Conservation (phyloP, 1,140 invertebrate genomes). For the Carcinoscorpius rotundicauda region DNA sequence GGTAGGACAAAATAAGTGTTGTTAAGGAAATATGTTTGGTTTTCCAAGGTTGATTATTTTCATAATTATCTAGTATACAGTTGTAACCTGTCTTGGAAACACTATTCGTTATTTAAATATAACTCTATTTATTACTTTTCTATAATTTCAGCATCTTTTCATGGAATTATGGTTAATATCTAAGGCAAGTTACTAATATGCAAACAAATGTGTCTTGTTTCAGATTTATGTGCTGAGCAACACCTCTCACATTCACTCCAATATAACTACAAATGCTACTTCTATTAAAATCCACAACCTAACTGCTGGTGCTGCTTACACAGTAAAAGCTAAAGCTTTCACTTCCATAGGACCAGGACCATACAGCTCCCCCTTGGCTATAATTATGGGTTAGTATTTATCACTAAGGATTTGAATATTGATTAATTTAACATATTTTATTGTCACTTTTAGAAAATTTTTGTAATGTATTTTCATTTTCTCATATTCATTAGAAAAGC, state of each 20-base stretch:
- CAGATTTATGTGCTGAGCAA: conserved; percentile 51
- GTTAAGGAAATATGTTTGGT: too few relatives aligned
- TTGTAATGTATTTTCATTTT: background rate
- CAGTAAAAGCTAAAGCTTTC: conserved; percentile 54
- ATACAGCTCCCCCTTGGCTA: conserved; percentile 39
- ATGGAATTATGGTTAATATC: too few relatives aligned
- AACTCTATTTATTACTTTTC: background rate
- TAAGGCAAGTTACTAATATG: too few relatives aligned
- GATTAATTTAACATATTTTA: too few relatives aligned
- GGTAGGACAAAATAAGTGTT: too few relatives aligned
- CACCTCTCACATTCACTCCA: conserved; percentile 48
- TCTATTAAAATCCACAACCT: conserved; percentile 57
- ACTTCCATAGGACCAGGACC: conserved; percentile 54
- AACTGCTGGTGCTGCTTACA: conserved; percentile 51
- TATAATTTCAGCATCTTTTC: background rate
- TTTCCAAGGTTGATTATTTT: too few relatives aligned
- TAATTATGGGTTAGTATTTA: background rate
- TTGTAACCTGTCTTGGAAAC: too few relatives aligned
- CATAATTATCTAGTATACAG: too few relatives aligned
- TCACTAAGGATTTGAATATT: background rate
- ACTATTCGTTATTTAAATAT: too few relatives aligned
- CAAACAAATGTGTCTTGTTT: conserved; percentile 20
- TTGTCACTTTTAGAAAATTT: background rate
- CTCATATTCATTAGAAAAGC: too few relatives aligned
- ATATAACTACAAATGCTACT: conserved; percentile 55